Evolutionary conservation across 2,797 vertebrate genomes (phyloP).

Genomic region (Periophthalmus magnuspinnatus): DNA sequence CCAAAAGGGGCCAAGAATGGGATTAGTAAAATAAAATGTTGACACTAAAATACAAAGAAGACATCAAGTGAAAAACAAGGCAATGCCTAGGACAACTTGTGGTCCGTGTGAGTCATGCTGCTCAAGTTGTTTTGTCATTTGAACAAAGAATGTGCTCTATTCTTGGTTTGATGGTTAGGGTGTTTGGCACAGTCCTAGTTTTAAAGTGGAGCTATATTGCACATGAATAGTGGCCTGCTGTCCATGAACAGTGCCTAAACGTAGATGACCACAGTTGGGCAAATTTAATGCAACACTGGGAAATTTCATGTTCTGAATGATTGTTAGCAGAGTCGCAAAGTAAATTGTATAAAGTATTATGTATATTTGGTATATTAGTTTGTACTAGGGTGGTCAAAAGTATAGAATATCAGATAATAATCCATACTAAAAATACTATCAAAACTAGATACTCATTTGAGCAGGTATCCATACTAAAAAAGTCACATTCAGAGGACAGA

Average conservation of each 20-base stretch:
- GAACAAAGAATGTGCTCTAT: background rate
- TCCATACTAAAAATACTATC: no score
- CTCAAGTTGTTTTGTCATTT: constrained; percentile 5
- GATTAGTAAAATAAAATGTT: background rate
- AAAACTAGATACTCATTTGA: no score
- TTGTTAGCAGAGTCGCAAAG: no score
- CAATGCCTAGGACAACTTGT: constrained; percentile 1
- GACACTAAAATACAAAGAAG: constrained; percentile 18
- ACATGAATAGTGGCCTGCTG: background rate
- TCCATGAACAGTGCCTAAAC: background rate
- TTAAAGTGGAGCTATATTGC: background rate
- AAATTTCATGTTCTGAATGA: no score
- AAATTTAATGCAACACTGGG: no score
- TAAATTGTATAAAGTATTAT: no score
- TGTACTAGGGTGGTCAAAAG: no score
- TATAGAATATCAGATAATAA: no score
- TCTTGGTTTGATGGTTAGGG: background rate
- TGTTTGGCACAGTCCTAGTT: background rate
- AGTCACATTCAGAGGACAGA: no score
- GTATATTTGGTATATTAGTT: no score
- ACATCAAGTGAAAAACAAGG: constrained; percentile 25
- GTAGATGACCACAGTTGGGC: no score
- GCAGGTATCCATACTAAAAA: no score
- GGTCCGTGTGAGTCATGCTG: background rate
- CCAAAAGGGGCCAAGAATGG: background rate